Evolutionary conservation across 2,113 vertebrate species (phyloP).

Genomic region (Plectropomus leopardus): DNA sequence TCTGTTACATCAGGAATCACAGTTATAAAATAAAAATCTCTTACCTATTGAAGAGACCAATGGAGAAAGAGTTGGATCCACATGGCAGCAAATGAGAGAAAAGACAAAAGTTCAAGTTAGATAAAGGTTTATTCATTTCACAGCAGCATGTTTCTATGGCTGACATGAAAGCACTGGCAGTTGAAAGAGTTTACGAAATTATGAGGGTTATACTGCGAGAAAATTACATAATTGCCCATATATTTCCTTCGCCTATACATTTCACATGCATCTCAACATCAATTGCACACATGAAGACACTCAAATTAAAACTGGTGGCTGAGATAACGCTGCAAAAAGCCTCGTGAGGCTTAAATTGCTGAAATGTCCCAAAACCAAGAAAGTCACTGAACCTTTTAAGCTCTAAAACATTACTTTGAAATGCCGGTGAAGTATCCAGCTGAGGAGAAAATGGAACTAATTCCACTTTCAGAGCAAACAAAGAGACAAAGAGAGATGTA

Average conservation of each 20-base stretch:
- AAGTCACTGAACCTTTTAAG: conserved; percentile 7
- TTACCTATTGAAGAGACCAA: conserved; percentile 41
- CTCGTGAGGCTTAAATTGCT: not conserved
- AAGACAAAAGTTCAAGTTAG: conserved; percentile 15
- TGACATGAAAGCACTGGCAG: not conserved
- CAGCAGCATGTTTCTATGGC: not conserved
- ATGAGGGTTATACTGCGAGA: not conserved
- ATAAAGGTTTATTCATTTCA: not conserved
- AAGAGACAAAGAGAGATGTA: conserved; percentile 46
- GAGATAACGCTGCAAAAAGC: not conserved
- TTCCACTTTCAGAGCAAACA: conserved; percentile 50
- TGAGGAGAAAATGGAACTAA: conserved; percentile 40
- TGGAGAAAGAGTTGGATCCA: not conserved
- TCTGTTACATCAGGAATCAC: not conserved
- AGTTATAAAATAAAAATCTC: not conserved
- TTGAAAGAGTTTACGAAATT: no score
- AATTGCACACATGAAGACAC: not conserved
- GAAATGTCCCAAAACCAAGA: not conserved
- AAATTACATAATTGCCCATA: not conserved
- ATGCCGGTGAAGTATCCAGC: not conserved
- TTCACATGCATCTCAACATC: not conserved
- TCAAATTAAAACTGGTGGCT: not conserved
- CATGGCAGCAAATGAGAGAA: not conserved
- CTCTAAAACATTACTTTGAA: conserved; percentile 15
- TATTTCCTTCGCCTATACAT: not conserved